phyloP scores from a whole-genome alignment of 1,140 invertebrate genomes.

The Heterodera carotae region DNA sequence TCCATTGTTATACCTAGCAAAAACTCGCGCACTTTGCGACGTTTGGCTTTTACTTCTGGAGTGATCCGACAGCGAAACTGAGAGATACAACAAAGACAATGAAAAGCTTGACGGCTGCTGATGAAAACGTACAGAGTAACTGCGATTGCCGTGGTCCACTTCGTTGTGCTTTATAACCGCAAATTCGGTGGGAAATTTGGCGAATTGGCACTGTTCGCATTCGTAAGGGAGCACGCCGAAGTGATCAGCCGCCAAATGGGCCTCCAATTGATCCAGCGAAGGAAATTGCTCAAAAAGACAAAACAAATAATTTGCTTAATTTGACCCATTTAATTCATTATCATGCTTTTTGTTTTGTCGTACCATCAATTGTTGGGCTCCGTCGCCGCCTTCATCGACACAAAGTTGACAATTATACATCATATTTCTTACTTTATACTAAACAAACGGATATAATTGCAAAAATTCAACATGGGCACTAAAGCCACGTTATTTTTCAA shows the following conservation, averaged over 20 bases:
- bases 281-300: slow-evolving; percentile 18
- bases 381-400: neutral
- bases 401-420: slow-evolving; percentile 9
- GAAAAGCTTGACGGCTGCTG: neutral
- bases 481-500: neutral
- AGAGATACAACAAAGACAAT: slow-evolving; percentile 12
- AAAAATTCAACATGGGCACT: neutral
- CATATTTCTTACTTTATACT: neutral
- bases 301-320: neutral
- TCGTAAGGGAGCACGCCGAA: slow-evolving; percentile 49
- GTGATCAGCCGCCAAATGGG: slow-evolving; percentile 45
- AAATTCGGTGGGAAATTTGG: slow-evolving; percentile 52
- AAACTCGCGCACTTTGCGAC: slow-evolving; percentile 26
- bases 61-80: slow-evolving; percentile 36
- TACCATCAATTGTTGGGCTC: neutral
- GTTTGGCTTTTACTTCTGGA: slow-evolving; percentile 23
- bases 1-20: slow-evolving; percentile 7
- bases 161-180: slow-evolving; percentile 39
- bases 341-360: neutral
- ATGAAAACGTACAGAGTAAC: slow-evolving; percentile 25
- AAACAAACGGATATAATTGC: neutral
- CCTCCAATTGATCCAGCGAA: slow-evolving; percentile 39
- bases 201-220: slow-evolving; percentile 48
- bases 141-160: slow-evolving; percentile 30
- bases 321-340: no score